These are phyloP conservation scores for Cetonia aurata DNA, from an alignment of 2,888 invertebrate species.

Conservation along the genomic window DNA sequence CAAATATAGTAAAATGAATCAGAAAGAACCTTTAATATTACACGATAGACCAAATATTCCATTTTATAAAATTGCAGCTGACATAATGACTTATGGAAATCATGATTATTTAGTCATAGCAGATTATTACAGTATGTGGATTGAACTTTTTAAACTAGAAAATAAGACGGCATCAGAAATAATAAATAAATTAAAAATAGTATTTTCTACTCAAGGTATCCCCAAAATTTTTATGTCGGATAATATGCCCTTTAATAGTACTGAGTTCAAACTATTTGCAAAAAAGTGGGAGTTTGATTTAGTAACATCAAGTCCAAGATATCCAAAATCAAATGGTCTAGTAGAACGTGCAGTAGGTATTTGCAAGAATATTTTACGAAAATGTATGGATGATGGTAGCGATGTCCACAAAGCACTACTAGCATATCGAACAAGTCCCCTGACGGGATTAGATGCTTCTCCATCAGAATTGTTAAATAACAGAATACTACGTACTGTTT, in stretches of 20 bases:
- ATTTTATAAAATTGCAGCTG: slow-evolving; percentile 41
- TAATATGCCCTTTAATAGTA: slow-evolving; percentile 51
- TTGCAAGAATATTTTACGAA: slow-evolving; percentile 47
- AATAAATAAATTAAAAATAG: slow-evolving; percentile 46
- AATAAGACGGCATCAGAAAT: slow-evolving; percentile 42
- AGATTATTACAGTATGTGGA: slow-evolving; percentile 50
- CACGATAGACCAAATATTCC: slow-evolving; percentile 42
- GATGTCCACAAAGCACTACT: too few species aligned
- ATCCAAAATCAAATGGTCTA: slow-evolving; percentile 24
- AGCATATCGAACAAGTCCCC: too few species aligned
- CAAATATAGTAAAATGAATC: slow-evolving; percentile 34
- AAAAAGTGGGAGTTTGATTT: slow-evolving; percentile 32
- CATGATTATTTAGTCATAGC: slow-evolving; percentile 49
- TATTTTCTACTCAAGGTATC: slow-evolving; percentile 48
- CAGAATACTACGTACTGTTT: too few species aligned
- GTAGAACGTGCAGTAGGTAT: slow-evolving; percentile 50
- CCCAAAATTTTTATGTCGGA: slow-evolving; percentile 49
- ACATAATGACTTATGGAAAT: slow-evolving; percentile 44
- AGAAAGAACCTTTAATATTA: slow-evolving; percentile 46
- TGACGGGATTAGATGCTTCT: too few species aligned
- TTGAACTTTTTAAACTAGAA: slow-evolving; percentile 47
- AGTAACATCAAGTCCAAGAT: slow-evolving; percentile 47
- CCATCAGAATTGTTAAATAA: too few species aligned
- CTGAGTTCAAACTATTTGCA: slow-evolving; percentile 49
- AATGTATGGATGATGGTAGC: too few species aligned